Conservation (phyloP, 1,140 invertebrate genomes). For the Daktulosphaira vitifoliae region DNA sequence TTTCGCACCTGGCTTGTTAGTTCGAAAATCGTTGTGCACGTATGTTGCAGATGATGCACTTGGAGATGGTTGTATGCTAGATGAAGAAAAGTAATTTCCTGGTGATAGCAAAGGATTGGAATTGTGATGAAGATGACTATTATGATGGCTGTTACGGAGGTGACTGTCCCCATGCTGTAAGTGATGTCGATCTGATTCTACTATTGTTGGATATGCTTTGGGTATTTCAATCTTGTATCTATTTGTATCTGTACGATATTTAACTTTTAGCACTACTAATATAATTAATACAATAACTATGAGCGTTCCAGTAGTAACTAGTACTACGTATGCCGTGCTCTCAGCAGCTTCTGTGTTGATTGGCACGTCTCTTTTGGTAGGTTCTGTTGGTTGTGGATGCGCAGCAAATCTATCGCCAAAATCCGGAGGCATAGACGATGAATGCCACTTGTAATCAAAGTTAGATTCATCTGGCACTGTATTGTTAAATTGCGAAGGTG, state of each 20-base stretch:
- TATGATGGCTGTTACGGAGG: neutral
- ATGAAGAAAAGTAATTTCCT: neutral
- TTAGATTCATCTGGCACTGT: neutral
- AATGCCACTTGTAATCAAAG: conserved; percentile 12
- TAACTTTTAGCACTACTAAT: conserved; percentile 79
- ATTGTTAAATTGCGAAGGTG: too few species aligned
- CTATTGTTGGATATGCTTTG: conserved; percentile 41
- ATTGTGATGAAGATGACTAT: neutral
- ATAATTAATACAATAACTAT: conserved; percentile 86
- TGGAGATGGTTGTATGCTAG: conserved; percentile 12
- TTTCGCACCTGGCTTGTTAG: conserved; percentile 53
- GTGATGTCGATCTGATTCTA: conserved; percentile 39
- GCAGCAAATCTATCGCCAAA: neutral
- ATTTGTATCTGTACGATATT: conserved; percentile 64
- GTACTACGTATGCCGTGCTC: conserved; percentile 68
- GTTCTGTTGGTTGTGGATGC: conserved; percentile 3
- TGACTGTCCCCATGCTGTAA: neutral
- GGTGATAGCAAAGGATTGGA: neutral
- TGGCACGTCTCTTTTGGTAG: conserved; percentile 33
- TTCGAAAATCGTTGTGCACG: conserved; percentile 39
- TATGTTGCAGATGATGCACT: conserved; percentile 17
- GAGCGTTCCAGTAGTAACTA: conserved; percentile 81
- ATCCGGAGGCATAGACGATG: neutral
- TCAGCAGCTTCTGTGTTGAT: conserved; percentile 64
- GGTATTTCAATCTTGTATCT: conserved; percentile 76